Conservation (phyloP, 2,797 vertebrate species). For the Moxostoma hubbsi region DNA sequence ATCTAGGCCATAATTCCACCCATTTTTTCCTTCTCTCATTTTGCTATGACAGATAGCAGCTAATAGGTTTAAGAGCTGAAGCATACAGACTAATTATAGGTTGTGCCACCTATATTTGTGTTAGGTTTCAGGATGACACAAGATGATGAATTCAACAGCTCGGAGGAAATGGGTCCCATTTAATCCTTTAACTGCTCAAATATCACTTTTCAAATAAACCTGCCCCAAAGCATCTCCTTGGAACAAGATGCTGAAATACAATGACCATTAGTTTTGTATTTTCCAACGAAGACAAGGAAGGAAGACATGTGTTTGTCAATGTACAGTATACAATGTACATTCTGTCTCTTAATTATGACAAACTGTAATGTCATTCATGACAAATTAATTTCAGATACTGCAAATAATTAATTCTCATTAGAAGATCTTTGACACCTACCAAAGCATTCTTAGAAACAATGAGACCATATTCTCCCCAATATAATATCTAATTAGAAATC, state of each 20-base stretch:
- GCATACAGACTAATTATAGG: slow-evolving; percentile 70
- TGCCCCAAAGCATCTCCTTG: slow-evolving; percentile 9
- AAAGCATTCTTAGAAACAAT: slow-evolving; percentile 13
- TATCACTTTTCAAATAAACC: slow-evolving; percentile 34
- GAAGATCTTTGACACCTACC: background rate
- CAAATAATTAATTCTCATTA: background rate
- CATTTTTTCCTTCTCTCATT: background rate
- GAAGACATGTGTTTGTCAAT: slow-evolving; percentile 5
- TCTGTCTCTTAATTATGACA: slow-evolving; percentile 6
- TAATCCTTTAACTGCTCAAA: slow-evolving; percentile 28
- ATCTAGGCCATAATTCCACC: slow-evolving; percentile 10
- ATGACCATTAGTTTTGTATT: slow-evolving; percentile 28
- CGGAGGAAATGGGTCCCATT: slow-evolving; percentile 34
- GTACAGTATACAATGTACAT: background rate
- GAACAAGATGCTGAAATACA: slow-evolving; percentile 34
- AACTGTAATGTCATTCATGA: background rate
- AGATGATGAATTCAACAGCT: slow-evolving; percentile 67
- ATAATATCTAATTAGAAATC: background rate
- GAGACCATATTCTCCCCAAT: background rate
- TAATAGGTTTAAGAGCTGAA: slow-evolving; percentile 76
- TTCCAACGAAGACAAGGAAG: background rate
- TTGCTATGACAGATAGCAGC: slow-evolving; percentile 48
- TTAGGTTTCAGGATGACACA: slow-evolving; percentile 62
- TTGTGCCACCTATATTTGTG: slow-evolving; percentile 67
- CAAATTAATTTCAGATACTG: background rate